Conservation (phyloP, 2,888 invertebrate species). For the Colletes collaris region DNA sequence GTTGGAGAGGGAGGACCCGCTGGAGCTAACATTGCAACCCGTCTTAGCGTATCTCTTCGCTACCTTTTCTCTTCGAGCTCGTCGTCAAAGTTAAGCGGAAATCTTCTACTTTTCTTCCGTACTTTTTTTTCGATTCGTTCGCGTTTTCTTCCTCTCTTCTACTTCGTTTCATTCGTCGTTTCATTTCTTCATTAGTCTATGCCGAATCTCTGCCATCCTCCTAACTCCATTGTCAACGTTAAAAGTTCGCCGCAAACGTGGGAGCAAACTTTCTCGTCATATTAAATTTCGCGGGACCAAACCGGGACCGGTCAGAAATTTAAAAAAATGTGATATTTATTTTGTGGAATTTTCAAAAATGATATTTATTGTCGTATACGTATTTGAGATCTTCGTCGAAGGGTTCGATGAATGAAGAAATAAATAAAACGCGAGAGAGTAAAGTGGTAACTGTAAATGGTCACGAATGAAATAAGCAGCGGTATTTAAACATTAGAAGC, state of each 20-base stretch:
- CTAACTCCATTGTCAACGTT: conserved; percentile 28
- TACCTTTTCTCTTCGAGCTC: conserved; percentile 50
- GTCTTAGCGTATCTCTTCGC: conserved; percentile 55
- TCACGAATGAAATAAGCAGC: no score
- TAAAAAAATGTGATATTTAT: no score
- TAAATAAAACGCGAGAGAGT: no score
- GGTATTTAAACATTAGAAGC: no score
- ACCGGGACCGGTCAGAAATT: no score
- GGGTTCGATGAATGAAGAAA: no score
- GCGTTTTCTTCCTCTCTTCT: neutral
- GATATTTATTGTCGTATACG: no score
- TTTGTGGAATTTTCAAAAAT: no score
- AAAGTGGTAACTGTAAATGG: no score
- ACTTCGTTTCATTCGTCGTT: conserved; percentile 17
- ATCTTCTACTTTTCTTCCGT: conserved; percentile 52
- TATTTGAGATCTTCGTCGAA: no score
- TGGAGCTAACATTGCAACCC: conserved; percentile 47
- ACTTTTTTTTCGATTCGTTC: neutral
- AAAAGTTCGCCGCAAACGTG: conserved; percentile 11
- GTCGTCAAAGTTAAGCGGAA: conserved; percentile 60
- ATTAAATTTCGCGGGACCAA: neutral
- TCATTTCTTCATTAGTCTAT: conserved; percentile 24
- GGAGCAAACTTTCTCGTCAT: conserved; percentile 14
- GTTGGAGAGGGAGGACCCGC: conserved; percentile 32
- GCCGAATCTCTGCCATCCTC: conserved; percentile 19